Base-by-base conservation (phyloP, 2,113 vertebrate species). In the Cromileptes altivelis region DNA sequence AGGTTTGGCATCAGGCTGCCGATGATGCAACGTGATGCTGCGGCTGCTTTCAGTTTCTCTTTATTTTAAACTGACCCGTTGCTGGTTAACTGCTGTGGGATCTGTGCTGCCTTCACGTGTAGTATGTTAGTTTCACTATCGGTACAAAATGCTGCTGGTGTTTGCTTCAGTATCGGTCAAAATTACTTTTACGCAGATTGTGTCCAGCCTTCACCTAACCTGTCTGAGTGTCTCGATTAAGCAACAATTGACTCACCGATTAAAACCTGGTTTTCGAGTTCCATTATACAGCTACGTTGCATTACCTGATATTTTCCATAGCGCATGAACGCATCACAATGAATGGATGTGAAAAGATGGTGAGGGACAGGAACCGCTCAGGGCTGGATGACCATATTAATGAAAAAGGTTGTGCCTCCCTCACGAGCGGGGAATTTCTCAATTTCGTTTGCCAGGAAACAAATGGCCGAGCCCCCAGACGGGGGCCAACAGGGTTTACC, bases 1-100 rank as follows among this genome's bases (percentile, higher is more conserved):
- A 7, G 67, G 62, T 40, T 64, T 84, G 80, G 21, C 70, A 7
- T 1, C 3, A 13, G 45, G 1, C 7, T 0, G 13, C 2, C 27
- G 23, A 17, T 90, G 89, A 91, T 68, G 89, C 73, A 88, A 86
- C 76, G 1, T 45, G 69, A 53, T 45, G 71, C n/a, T 15, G 21
- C 4, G 1, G 0, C 10, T 70, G 19, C 87, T 96, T 95, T 96
- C 94, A 68, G 82, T 96, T 96, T 96, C 94, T 40, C 52, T 94
- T 96, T 96, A 90, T 94, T 91, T 75, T 93, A 95, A 96, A 94
- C 18, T 23, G 58, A 30, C 45, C 69, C n/a, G 0, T 67, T 92
- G 78, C 47, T 2, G 6, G 3, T 25, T 47, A 84, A 78, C 23
- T 0, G 9, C 1, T 1, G 10, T 4, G 40, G 25, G 2, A 9